Conservation (phyloP, 2,888 invertebrate genomes). For the Tolmerus cingulatus region DNA sequence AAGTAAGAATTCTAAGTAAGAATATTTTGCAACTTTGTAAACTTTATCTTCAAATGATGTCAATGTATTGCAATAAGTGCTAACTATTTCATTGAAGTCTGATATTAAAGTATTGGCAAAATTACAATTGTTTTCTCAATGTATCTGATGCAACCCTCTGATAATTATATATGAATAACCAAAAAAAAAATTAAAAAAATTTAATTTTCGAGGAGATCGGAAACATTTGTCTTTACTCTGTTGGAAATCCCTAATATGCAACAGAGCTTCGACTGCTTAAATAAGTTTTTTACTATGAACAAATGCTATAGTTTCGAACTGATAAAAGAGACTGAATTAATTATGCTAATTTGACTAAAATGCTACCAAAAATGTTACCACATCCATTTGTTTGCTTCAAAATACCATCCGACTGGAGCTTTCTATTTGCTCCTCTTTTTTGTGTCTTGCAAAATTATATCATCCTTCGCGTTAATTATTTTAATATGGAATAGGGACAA, state of each 20-base stretch:
- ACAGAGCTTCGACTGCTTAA: not conserved
- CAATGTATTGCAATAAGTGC: too few relatives aligned
- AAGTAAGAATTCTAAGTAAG: too few relatives aligned
- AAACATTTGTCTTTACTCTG: not conserved
- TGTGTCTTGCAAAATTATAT: not conserved
- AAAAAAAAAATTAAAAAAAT: not conserved
- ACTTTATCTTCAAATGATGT: too few relatives aligned
- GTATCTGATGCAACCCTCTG: too few relatives aligned
- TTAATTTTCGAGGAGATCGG: not conserved
- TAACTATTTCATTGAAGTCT: too few relatives aligned
- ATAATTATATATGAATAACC: too few relatives aligned
- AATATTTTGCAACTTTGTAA: too few relatives aligned
- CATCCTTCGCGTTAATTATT: not conserved
- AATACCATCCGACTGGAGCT: not conserved
- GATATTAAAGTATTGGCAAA: too few relatives aligned
- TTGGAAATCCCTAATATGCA: not conserved
- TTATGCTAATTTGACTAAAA: not conserved
- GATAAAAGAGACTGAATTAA: not conserved
- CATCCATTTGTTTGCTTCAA: not conserved
- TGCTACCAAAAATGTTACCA: not conserved
- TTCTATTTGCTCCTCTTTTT: not conserved
- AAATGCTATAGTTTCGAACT: not conserved
- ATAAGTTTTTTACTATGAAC: not conserved
- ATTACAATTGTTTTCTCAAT: too few relatives aligned
- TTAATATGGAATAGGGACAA: not conserved